These are phyloP conservation scores for Thinocorus orbignyianus DNA, from an alignment of 2,113 vertebrate genomes.

Conservation along the genomic window DNA sequence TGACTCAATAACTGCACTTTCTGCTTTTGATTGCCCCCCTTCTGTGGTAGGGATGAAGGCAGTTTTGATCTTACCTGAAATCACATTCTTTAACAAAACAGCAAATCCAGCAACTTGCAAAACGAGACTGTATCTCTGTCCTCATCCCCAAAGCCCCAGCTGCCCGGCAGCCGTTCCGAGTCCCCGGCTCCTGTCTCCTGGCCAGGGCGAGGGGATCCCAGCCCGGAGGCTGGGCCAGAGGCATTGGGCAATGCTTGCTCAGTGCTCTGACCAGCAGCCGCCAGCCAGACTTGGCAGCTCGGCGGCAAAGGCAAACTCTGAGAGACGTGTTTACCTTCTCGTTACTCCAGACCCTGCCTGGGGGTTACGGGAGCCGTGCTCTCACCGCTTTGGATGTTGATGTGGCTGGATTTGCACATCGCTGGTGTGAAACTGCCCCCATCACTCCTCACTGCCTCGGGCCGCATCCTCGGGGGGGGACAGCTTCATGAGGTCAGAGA, in stretches of 20 bases:
- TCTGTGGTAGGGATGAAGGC: not conserved
- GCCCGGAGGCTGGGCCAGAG: not conserved
- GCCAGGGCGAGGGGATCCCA: not conserved
- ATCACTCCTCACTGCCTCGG: not conserved
- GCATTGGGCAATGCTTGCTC: not conserved
- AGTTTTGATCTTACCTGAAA: not conserved
- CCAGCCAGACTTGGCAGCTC: slow-evolving; percentile 10
- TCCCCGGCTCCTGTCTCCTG: not conserved
- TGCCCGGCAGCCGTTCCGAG: not conserved
- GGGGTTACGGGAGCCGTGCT: not conserved
- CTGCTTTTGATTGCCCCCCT: not conserved
- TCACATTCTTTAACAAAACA: not conserved
- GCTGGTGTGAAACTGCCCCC: not conserved
- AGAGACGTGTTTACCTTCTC: not conserved
- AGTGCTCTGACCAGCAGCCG: too few relatives aligned
- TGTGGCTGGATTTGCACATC: not conserved
- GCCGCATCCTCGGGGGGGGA: not conserved
- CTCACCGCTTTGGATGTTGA: not conserved
- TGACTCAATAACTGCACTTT: not conserved
- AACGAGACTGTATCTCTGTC: not conserved
- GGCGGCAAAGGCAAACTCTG: not conserved
- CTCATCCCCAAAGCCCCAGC: not conserved
- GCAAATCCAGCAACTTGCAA: not conserved
- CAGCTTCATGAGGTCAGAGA: not conserved
- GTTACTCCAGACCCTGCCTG: not conserved